Percentiles rank a stretch among this genome's conserved stretches.
These are phyloP conservation scores for Ciconia nigra DNA, from an alignment of 2,797 vertebrate genomes.

Conservation along the genomic window DNA sequence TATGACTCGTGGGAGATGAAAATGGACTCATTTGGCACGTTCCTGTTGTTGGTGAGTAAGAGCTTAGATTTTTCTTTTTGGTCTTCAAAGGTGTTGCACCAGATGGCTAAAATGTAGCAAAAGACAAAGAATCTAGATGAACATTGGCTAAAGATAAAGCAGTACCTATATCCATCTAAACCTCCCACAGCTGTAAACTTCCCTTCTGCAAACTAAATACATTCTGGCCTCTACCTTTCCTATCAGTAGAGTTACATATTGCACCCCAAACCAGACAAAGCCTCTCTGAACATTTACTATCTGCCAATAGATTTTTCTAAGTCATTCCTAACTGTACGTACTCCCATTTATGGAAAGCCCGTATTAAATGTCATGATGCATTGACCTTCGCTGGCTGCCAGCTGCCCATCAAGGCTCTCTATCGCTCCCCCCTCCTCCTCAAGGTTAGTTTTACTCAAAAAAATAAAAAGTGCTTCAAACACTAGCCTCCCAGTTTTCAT, in stretches of 20 bases:
- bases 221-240: background rate
- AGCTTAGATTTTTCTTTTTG: background rate
- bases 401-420: background rate
- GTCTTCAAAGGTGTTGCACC: background rate
- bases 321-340: background rate
- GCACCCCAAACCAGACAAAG: background rate
- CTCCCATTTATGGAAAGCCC: background rate
- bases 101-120: background rate
- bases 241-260: background rate
- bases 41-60: slow-evolving; percentile 75
- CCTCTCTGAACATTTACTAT: background rate
- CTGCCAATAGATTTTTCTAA: background rate
- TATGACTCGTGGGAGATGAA: slow-evolving; percentile 19
- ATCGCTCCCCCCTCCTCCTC: background rate
- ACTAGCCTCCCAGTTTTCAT: background rate
- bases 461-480: background rate
- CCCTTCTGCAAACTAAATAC: background rate
- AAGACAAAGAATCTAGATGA: background rate
- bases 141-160: background rate
- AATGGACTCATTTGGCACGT: slow-evolving; percentile 64
- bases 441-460: background rate
- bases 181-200: background rate
- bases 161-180: background rate
- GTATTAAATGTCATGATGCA: background rate
- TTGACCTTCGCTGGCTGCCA: background rate